Evolutionary conservation across 1,140 invertebrate genomes (phyloP).

Genomic region (Meloidogyne floridensis): DNA sequence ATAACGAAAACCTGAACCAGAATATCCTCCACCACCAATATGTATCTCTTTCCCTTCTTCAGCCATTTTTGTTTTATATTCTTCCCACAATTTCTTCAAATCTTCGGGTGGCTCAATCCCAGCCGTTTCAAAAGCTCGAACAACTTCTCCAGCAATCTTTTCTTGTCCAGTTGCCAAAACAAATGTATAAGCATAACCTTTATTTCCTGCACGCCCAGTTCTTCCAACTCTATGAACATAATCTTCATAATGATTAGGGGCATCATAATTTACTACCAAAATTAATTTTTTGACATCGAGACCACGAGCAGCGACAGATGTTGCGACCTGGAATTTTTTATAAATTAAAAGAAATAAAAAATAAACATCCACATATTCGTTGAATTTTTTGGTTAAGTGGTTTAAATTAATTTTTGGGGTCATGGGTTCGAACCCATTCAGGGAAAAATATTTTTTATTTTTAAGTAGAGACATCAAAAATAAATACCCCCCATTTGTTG

Average conservation of each 20-base stretch:
- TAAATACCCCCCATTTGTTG: too few species aligned
- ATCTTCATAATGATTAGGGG: slow-evolving; percentile 99
- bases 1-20: slow-evolving; percentile 86
- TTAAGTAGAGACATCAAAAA: too few species aligned
- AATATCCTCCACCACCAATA: slow-evolving; percentile 81
- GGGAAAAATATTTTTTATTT: too few species aligned
- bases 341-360: too few species aligned
- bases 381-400: too few species aligned
- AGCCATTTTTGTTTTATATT: slow-evolving; percentile 55
- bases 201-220: slow-evolving; percentile 86
- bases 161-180: slow-evolving; percentile 88
- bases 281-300: slow-evolving; percentile 97
- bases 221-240: slow-evolving; percentile 96
- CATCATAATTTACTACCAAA: slow-evolving; percentile 97
- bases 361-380: too few species aligned
- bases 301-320: slow-evolving; percentile 92
- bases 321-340: slow-evolving; percentile 75
- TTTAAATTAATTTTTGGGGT: too few species aligned
- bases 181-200: slow-evolving; percentile 93
- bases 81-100: slow-evolving; percentile 59
- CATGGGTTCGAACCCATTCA: too few species aligned
- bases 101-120: slow-evolving; percentile 49
- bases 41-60: slow-evolving; percentile 83
- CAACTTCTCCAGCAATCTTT: slow-evolving; percentile 62
- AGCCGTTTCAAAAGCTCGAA: slow-evolving; percentile 62